phyloP scores from a whole-genome alignment of 2,113 vertebrate species.

The Ailuropoda melanoleuca region DNA sequence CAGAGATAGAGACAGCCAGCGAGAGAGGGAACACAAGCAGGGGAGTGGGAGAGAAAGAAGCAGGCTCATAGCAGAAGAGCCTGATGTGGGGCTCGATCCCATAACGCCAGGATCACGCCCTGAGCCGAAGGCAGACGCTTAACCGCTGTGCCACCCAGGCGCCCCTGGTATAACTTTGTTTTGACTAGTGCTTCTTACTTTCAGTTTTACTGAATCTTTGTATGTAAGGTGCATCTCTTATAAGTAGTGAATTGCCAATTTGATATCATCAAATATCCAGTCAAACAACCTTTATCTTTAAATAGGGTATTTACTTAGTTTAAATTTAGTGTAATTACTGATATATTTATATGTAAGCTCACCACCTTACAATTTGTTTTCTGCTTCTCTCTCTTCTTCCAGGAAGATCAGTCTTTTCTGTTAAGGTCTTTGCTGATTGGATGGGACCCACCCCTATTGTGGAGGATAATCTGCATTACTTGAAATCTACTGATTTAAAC shows the following conservation, averaged over 20 bases:
- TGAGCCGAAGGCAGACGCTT: too few species aligned
- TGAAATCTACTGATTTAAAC: background rate
- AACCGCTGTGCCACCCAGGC: too few species aligned
- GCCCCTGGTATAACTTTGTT: background rate
- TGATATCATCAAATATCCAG: background rate
- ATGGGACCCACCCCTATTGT: background rate
- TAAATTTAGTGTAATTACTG: background rate
- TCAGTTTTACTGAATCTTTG: background rate
- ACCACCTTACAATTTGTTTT: background rate
- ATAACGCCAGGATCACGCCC: too few species aligned
- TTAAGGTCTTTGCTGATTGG: background rate
- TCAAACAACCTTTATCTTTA: background rate
- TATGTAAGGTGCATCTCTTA: background rate
- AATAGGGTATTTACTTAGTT: background rate
- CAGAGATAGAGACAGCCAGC: too few species aligned
- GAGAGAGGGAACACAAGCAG: too few species aligned
- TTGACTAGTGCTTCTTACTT: background rate
- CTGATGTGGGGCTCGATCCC: too few species aligned
- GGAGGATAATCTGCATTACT: background rate
- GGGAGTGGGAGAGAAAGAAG: too few species aligned
- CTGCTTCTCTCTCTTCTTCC: background rate
- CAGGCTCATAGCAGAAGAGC: too few species aligned
- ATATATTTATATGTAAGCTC: background rate
- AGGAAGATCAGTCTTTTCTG: background rate
- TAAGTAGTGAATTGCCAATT: background rate